phyloP scores from a whole-genome alignment of 2,888 invertebrate genomes.

The Synanthedon myopaeformis region DNA sequence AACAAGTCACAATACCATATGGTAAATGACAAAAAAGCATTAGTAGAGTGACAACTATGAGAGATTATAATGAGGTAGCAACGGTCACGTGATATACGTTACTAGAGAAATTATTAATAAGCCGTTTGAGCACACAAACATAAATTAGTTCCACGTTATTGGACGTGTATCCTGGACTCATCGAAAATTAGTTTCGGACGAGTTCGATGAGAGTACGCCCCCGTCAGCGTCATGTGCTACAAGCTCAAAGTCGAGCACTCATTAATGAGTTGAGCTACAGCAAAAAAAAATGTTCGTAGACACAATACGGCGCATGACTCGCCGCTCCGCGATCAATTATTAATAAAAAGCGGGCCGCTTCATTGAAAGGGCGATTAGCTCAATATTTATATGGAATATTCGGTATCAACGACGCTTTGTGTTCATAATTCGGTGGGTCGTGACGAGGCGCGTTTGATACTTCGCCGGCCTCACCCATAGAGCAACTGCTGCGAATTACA shows the following conservation, averaged over 20 bases:
- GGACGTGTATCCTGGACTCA: slow-evolving; percentile 36
- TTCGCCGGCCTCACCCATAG: slow-evolving; percentile 39
- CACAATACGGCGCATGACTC: slow-evolving; percentile 68
- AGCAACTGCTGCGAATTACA: slow-evolving; percentile 18
- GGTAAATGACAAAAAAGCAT: neutral
- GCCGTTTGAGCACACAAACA: slow-evolving; percentile 27
- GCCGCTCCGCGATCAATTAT: slow-evolving; percentile 66
- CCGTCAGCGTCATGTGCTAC: slow-evolving; percentile 42
- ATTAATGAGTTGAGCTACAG: slow-evolving; percentile 58
- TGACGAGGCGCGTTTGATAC: slow-evolving; percentile 62
- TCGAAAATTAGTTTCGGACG: slow-evolving; percentile 49
- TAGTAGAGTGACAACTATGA: neutral
- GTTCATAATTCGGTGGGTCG: slow-evolving; percentile 65
- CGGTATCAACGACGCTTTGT: slow-evolving; percentile 70
- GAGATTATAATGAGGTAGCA: neutral
- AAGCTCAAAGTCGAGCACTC: slow-evolving; percentile 23
- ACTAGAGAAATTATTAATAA: slow-evolving; percentile 2
- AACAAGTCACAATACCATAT: neutral
- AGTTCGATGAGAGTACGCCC: slow-evolving; percentile 35
- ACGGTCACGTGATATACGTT: neutral
- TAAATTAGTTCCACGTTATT: slow-evolving; percentile 52
- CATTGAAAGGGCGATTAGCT: slow-evolving; percentile 72
- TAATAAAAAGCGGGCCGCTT: slow-evolving; percentile 70
- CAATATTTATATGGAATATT: slow-evolving; percentile 72
- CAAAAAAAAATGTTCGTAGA: slow-evolving; percentile 60